Conservation (phyloP, 2,113 vertebrate species). For the Epinephelus moara region DNA sequence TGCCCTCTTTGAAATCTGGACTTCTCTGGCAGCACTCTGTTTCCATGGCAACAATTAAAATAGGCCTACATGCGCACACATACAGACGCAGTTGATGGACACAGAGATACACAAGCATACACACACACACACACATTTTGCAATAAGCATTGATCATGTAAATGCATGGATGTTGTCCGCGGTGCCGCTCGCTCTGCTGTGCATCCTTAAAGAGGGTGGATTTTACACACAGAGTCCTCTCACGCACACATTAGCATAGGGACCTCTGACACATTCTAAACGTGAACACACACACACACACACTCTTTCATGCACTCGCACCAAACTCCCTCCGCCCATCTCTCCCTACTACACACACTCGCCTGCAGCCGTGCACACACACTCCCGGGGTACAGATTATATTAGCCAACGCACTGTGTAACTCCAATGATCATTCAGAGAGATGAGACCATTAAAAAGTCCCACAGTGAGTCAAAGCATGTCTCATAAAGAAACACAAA, state of each 20-base stretch:
- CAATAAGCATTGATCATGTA: constrained; percentile 61
- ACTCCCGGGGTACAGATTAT: constrained; percentile 40
- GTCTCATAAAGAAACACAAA: constrained; percentile 63
- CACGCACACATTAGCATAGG: constrained; percentile 45
- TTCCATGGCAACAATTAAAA: constrained; percentile 90
- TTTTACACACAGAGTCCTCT: constrained; percentile 40
- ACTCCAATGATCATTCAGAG: constrained; percentile 52
- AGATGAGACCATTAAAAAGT: constrained; percentile 60
- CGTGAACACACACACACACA: constrained; percentile 25
- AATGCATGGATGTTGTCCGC: constrained; percentile 29
- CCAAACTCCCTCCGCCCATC: background rate
- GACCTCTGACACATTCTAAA: constrained; percentile 26
- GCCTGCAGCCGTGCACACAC: constrained; percentile 16
- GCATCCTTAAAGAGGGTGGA: constrained; percentile 20
- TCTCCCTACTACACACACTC: background rate
- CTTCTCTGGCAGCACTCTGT: constrained; percentile 85
- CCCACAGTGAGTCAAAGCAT: constrained; percentile 37
- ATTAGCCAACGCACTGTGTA: constrained; percentile 52
- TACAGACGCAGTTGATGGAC: constrained; percentile 78
- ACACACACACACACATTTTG: constrained; percentile 33
- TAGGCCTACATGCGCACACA: constrained; percentile 77
- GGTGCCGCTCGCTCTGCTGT: constrained; percentile 18
- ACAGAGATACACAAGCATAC: constrained; percentile 63
- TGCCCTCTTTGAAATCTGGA: constrained; percentile 83
- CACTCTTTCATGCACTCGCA: background rate